Conservation (phyloP, 2,888 invertebrate species). For the Digitonthophagus gazella region DNA sequence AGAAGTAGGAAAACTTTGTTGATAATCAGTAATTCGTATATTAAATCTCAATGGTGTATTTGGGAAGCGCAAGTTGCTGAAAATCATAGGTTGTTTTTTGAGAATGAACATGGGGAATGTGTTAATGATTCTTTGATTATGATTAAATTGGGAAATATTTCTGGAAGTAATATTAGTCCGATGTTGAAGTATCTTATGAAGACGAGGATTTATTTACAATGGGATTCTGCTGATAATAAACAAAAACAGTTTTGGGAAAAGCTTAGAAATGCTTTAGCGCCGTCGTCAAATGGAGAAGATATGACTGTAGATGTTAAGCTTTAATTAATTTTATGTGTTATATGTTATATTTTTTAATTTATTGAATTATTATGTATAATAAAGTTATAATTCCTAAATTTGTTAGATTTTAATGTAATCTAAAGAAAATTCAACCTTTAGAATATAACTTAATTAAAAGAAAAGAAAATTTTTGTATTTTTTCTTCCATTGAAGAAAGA, state of each 20-base stretch:
- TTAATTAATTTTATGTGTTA: not conserved
- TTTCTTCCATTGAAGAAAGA: too few species aligned
- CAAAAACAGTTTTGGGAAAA: slow-evolving; percentile 48
- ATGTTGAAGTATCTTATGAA: slow-evolving; percentile 62
- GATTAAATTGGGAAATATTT: slow-evolving; percentile 61
- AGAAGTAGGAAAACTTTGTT: slow-evolving; percentile 64
- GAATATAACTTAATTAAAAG: too few species aligned
- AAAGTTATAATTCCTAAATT: too few species aligned
- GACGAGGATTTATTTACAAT: slow-evolving; percentile 63
- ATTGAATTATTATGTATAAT: too few species aligned
- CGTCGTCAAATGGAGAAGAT: slow-evolving; percentile 17
- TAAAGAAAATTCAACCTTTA: too few species aligned
- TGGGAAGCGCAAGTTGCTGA: slow-evolving; percentile 70
- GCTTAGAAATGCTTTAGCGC: slow-evolving; percentile 40
- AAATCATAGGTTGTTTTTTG: slow-evolving; percentile 61
- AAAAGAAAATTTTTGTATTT: too few species aligned
- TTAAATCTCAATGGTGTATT: slow-evolving; percentile 70
- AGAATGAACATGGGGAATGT: slow-evolving; percentile 53
- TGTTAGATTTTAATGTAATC: too few species aligned
- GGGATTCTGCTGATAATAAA: slow-evolving; percentile 54
- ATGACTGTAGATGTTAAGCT: not conserved
- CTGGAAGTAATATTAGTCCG: slow-evolving; percentile 56
- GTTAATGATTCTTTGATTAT: slow-evolving; percentile 61
- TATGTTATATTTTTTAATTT: slow-evolving; percentile 1
- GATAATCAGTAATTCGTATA: slow-evolving; percentile 66